A percentile compares a stretch with the other conserved stretches of the same genome.
These are phyloP conservation scores for Caerostris darwini DNA, from an alignment of 1,140 invertebrate species.

Conservation along the genomic window DNA sequence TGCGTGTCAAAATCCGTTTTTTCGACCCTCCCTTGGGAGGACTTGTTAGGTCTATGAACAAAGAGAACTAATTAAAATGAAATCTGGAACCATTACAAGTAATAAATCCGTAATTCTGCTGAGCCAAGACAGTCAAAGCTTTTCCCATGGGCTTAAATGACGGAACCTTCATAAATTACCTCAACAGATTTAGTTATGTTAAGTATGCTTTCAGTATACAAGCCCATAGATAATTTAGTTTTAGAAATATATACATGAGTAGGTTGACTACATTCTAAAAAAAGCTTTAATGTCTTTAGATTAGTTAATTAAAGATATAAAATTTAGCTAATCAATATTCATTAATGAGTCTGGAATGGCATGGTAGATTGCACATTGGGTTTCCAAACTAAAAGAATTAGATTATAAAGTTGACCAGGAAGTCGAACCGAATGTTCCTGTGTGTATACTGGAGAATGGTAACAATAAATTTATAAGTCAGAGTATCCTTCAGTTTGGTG, in stretches of 20 bases:
- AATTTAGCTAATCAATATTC: too few species aligned
- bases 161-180: constrained; percentile 7
- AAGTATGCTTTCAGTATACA: background rate
- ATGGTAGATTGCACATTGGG: too few species aligned
- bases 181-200: background rate
- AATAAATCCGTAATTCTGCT: background rate
- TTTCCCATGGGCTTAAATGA: background rate
- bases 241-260: background rate
- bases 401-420: too few species aligned
- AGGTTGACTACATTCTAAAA: constrained; percentile 20
- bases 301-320: too few species aligned
- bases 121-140: background rate
- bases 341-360: too few species aligned
- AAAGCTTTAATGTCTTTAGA: too few species aligned
- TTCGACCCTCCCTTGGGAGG: background rate
- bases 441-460: too few species aligned
- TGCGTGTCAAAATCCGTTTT: constrained; percentile 44
- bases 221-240: background rate
- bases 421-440: too few species aligned
- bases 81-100: constrained; percentile 15
- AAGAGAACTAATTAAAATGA: constrained; percentile 45
- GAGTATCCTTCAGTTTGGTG: too few species aligned
- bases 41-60: background rate
- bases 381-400: too few species aligned
- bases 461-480: too few species aligned